These are phyloP conservation scores for Montipora sp. DNA, from an alignment of 64 coral and sea anemone genomes.

Conservation along the genomic window DNA sequence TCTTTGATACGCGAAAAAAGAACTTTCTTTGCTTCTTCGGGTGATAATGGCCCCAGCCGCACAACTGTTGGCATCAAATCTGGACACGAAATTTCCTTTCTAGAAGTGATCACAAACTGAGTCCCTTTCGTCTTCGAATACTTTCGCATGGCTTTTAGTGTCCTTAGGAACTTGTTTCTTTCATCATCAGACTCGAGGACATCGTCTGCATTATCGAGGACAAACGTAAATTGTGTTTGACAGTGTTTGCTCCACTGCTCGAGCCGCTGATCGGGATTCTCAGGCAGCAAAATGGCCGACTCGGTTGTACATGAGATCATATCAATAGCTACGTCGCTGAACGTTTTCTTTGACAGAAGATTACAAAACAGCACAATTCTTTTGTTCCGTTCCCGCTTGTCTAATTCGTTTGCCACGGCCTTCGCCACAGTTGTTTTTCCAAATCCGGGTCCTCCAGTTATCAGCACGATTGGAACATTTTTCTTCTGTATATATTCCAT, in stretches of 20 bases:
- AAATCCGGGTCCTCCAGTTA: too few species aligned
- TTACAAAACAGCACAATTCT: slow-evolving; percentile 41
- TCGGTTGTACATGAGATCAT: too few species aligned
- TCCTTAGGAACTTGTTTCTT: not conserved
- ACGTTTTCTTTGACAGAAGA: not conserved
- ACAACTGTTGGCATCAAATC: not conserved
- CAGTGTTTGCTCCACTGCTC: slow-evolving; percentile 29
- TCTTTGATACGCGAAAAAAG: not conserved
- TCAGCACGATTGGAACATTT: too few species aligned
- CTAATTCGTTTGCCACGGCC: slow-evolving; percentile 32
- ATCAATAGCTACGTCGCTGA: slow-evolving; percentile 9
- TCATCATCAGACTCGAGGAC: not conserved
- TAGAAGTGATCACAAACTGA: not conserved
- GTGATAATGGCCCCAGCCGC: not conserved
- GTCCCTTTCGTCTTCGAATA: not conserved
- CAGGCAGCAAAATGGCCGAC: not conserved
- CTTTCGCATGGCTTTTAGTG: slow-evolving; percentile 6
- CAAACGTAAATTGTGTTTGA: not conserved
- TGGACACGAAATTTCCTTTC: not conserved
- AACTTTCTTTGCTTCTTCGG: not conserved
- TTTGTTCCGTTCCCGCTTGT: not conserved
- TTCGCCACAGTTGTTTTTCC: too few species aligned
- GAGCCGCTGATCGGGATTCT: too few species aligned
- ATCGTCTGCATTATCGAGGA: slow-evolving; percentile 39
- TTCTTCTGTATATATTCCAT: not conserved